phyloP scores from a whole-genome alignment of 2,113 vertebrate genomes.

The Todiramphus saurophagus region DNA sequence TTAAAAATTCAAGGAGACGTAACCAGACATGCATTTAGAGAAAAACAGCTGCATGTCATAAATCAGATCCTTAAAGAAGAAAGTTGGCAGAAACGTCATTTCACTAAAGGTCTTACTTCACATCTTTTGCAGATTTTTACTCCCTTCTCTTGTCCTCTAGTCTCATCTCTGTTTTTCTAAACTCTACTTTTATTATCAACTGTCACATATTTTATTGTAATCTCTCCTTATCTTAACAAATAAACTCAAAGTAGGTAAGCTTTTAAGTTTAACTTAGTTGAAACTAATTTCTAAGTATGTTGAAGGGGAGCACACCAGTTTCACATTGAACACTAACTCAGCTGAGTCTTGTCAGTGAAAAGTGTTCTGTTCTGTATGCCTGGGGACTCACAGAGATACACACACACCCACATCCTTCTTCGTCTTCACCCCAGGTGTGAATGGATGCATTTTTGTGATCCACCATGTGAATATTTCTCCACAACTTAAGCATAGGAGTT shows the following conservation, averaged over 20 bases:
- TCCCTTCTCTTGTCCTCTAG: background rate
- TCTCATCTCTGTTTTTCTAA: background rate
- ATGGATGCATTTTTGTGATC: background rate
- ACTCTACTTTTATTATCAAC: background rate
- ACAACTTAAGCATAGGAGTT: background rate
- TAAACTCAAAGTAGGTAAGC: background rate
- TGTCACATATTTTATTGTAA: background rate
- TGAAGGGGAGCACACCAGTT: background rate
- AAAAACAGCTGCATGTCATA: slow-evolving; percentile 38
- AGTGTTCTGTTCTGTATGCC: background rate
- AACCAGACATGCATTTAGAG: background rate
- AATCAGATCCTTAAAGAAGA: background rate
- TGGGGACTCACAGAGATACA: background rate
- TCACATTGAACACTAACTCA: background rate
- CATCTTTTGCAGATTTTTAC: background rate
- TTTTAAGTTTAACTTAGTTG: background rate
- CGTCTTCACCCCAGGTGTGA: background rate
- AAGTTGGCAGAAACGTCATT: background rate
- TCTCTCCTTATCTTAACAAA: background rate
- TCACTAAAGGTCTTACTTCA: background rate
- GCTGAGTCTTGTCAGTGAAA: background rate
- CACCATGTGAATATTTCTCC: background rate
- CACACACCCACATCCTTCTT: background rate
- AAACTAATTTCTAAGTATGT: background rate
- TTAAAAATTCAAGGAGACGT: slow-evolving; percentile 15